phyloP scores from a whole-genome alignment of 2,888 invertebrate genomes.

The Caenorhabditis becei region DNA sequence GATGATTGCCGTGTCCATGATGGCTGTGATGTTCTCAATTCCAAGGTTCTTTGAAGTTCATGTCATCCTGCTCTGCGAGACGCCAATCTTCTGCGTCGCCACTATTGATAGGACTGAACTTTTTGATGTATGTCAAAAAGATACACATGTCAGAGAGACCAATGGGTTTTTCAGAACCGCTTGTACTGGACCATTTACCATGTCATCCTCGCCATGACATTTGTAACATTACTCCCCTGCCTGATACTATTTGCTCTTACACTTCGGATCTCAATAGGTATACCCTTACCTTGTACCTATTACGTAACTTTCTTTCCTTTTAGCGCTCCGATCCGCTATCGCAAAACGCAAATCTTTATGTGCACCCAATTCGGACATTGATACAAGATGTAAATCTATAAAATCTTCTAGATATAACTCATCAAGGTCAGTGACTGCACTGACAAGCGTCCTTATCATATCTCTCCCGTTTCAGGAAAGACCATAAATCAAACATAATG shows the following conservation, averaged over 20 bases:
- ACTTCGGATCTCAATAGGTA: constrained; percentile 67
- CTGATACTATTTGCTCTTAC: constrained; percentile 78
- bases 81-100: constrained; percentile 46
- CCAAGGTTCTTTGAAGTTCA: constrained; percentile 80
- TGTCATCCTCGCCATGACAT: constrained; percentile 76
- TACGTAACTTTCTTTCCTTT: constrained; percentile 33
- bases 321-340: constrained; percentile 65
- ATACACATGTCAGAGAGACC: not conserved
- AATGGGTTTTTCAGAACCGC: constrained; percentile 70
- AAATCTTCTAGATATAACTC: constrained; percentile 56
- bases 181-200: constrained; percentile 80
- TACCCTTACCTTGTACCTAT: not conserved
- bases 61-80: constrained; percentile 59
- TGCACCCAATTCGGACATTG: constrained; percentile 71
- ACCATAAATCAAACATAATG: constrained; percentile 80
- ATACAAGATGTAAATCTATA: constrained; percentile 66
- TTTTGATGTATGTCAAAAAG: constrained; percentile 63
- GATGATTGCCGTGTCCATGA: constrained; percentile 76
- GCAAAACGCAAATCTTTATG: constrained; percentile 71
- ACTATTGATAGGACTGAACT: constrained; percentile 68
- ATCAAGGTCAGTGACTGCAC: constrained; percentile 46
- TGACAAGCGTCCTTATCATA: not conserved
- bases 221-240: constrained; percentile 79
- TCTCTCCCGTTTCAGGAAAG: constrained; percentile 70
- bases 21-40: constrained; percentile 78